Evolutionary conservation across 2,113 vertebrate species (phyloP).

Genomic region (Ochotona curzoniae): DNA sequence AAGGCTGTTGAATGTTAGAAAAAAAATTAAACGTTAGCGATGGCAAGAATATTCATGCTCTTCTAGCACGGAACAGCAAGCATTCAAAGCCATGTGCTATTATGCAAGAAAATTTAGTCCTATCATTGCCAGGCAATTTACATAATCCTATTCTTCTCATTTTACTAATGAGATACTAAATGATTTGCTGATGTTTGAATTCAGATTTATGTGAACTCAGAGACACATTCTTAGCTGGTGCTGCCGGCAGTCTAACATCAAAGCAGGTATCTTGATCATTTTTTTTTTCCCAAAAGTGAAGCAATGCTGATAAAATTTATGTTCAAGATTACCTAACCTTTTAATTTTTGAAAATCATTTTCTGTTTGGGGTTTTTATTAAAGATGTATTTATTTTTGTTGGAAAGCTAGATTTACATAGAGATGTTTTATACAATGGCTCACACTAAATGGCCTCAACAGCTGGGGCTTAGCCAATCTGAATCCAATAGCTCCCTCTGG

Average conservation of each 20-base stretch:
- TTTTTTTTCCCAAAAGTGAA: constrained; percentile 25
- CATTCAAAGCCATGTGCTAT: neutral
- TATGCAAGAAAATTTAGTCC: neutral
- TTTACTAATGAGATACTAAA: neutral
- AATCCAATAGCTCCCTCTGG: no score
- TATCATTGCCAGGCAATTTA: neutral
- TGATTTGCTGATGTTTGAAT: constrained; percentile 6
- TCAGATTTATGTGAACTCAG: neutral
- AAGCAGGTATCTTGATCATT: constrained; percentile 32
- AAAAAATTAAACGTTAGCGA: neutral
- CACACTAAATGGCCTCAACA: no score
- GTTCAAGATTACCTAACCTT: neutral
- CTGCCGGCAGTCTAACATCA: neutral
- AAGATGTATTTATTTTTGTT: no score
- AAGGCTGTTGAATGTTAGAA: neutral
- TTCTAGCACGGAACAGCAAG: constrained; percentile 43
- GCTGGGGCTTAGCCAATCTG: no score
- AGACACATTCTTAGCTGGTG: neutral
- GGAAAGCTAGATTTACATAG: no score
- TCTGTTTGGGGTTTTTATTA: no score
- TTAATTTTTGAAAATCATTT: neutral
- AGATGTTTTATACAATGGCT: no score
- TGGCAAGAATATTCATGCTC: neutral
- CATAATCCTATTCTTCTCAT: neutral
- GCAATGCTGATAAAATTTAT: neutral